Base-by-base conservation (phyloP, 2,888 invertebrate genomes). In the Maniola hyperantus region DNA sequence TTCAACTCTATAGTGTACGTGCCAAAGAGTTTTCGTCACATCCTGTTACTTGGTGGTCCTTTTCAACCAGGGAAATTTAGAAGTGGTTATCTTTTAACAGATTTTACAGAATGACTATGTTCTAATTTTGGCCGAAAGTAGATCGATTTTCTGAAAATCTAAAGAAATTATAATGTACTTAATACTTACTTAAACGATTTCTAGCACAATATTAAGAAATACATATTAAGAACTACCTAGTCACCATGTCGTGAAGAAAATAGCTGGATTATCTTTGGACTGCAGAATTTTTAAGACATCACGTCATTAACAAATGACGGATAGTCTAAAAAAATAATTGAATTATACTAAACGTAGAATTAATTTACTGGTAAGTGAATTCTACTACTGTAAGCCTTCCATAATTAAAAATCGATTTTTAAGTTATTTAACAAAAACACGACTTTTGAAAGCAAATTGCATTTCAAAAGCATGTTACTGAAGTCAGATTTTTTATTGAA, bases 31-130 rank as follows among this genome's bases (percentile, higher is more conserved):
- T 58, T 39, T 58, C 59, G 33, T 13, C 59, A 46, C 59, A 44
- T 59, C 57, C 57, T 18, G 57, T 57, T 57, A 42, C 42, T 34
- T 39, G 57, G 57, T 57, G 59, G 59, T 51, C 59, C 8, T 33
- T 59, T 59, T 44, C 11, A 20, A 42, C 42, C 42, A 18, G 44
- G 55, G 18, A 55, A 55, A 55, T 8, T 15, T 18, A 39, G 6
- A 39, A 55, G 55, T 55, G 34, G 55, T 10, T 48, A 48, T 18
- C 18, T 48, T 46, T 48, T 48, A 18, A 48, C 8, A 6, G 48
- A 48, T 18, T 42, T 11, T 13, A 42, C 5, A 42, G 5, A 13
- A 48, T 18, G 10, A 18, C 4, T 2, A 46, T 46, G n/a, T n/a
- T 46, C 46, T 7, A n/a, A n/a, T 44, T 44, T 46, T 15, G 7